Conservation (phyloP, 2,797 vertebrate genomes). For the Sibirionetta formosa region DNA sequence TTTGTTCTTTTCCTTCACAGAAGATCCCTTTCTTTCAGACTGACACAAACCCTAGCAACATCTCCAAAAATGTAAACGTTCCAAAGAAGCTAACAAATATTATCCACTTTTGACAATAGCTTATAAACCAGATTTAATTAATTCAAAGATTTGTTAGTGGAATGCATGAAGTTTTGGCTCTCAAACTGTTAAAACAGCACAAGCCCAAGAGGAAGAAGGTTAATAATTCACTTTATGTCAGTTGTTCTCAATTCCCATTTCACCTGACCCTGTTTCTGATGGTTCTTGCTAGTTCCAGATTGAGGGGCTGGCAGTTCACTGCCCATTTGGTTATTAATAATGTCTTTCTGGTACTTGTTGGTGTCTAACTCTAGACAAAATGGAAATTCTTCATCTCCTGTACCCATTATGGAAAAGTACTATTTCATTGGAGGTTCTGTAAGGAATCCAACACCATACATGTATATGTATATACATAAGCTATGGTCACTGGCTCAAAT, state of each 20-base stretch:
- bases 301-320: not conserved
- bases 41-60: not conserved
- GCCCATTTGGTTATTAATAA: not conserved
- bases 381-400: not conserved
- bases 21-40: not conserved
- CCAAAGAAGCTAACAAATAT: not conserved
- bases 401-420: not conserved
- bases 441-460: not conserved
- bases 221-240: not conserved
- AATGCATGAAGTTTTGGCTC: not conserved
- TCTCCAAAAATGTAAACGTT: not conserved
- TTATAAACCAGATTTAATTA: not conserved
- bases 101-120: not conserved
- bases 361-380: not conserved
- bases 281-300: not conserved
- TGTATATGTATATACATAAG: not conserved
- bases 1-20: not conserved
- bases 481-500: not conserved
- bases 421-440: not conserved
- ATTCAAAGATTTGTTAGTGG: not conserved
- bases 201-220: not conserved
- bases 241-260: not conserved
- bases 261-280: not conserved
- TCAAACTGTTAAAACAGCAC: not conserved
- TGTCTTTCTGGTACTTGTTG: not conserved